Base-by-base conservation (phyloP, 2,797 vertebrate species). In the Pseudomugil gertrudae region DNA sequence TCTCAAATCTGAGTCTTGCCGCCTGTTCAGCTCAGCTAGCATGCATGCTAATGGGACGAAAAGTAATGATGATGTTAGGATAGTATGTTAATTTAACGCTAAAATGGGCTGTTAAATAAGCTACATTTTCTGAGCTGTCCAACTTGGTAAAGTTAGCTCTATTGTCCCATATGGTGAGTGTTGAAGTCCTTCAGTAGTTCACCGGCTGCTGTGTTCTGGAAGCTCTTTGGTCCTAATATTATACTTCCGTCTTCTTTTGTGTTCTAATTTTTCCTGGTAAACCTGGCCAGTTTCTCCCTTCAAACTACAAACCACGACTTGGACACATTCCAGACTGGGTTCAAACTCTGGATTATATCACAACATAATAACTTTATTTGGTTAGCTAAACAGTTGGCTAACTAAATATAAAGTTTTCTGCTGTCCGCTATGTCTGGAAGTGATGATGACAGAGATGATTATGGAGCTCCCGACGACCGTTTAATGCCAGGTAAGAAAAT, bases 381-480 rank as follows among this genome's bases (percentile, higher is more conserved):
- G 85, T 89, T 91, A 83, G 92, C 91, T 89, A 70, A 86, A 86
- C 52, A 86, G 80, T 78, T 89, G 78, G 90, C 89, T 91, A 88
- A 90, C 91, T 91, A 74, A 85, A 80, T 77, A 84, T 51, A 89
- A 88, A 76, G 68, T 77, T 86, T 87, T 74, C 69, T 7, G 66
- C 57, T 40, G 63, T 47, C 53, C 77, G 73, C 76, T 57, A 95
- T 95, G 94, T 95, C 94, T 88, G 94, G 92, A 76, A 94, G 93
- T 72, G 94, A 94, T 35, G 94, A 94, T 14, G 94, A 94, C 50
- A 84, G 93, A 66, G 92, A 94, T 21, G 93, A 93, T 29, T 94
- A 93, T 27, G 91, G 90, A 89, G 83, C 87, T 63, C 74, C 87
- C 2, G 93, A 91, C 35, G 92, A 91, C 59, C 92, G 93, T 32